Base-by-base conservation (phyloP, 37 sponge, comb jelly and placozoan genomes). In the Hexactinellida sp. region DNA sequence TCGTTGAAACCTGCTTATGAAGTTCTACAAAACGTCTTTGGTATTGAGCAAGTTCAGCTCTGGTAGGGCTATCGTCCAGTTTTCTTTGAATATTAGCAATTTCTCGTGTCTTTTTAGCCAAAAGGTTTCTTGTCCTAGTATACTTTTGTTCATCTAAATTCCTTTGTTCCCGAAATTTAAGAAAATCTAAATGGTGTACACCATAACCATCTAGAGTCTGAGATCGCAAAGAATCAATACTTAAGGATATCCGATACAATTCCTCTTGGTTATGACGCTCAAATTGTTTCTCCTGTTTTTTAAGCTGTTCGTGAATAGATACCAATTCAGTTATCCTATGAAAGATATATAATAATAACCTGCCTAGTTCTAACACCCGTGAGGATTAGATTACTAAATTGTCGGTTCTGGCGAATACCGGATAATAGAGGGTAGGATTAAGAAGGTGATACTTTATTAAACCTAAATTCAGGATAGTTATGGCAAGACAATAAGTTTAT, bases 11-110 rank as follows among this genome's bases (percentile, higher is more conserved):
- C 89, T 84, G 96, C 30, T 85, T 88, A 52, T 87, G 92, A 37
- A 95, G 87, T 36, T 94, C 94, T 28, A 94, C 92, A 55, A 94
- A 92, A 37, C 97, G 63, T 55, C 90, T 85, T 87, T 97, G 97
- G 51, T 97, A 97, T 71, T 97, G 98, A n/a, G 92, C 55, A 36
- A 97, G 92, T 82, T 97, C 98, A 39, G 92, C 89, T 16, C 98
- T 87, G 1, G 95, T 90, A 21, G 98, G 98, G 0, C 94, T 89
- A 41, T 95, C 98, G 85, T 97, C 98, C 34, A 97, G 90, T 89
- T 94, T 95, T 32, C 98, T 37, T 85, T 93, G 95, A 0, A 97
- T 51, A 3, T 85, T 84, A 36, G 98, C 90, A 24, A 95, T 97
- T 87, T 93, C 95, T 37, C 96, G 89, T 54, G 93, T 97, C 91